Evolutionary conservation across 2,888 invertebrate genomes (phyloP).

Genomic region (Disparrhopalites patrizii): DNA sequence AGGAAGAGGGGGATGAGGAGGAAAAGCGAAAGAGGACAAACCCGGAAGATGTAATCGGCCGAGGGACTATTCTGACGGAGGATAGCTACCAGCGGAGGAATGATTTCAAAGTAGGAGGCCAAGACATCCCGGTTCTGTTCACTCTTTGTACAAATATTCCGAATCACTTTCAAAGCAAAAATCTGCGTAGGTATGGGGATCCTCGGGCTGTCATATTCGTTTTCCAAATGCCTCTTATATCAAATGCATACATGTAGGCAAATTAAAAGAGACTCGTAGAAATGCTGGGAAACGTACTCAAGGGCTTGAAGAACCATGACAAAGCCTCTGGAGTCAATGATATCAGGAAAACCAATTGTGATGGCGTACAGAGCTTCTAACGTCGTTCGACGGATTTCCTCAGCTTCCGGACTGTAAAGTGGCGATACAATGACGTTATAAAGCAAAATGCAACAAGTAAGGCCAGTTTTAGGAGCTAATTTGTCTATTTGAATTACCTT

Average conservation of each 20-base stretch:
- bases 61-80: constrained; percentile 27
- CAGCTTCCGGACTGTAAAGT: constrained; percentile 32
- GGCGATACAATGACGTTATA: background rate
- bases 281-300: constrained; percentile 42
- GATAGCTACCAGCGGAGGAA: constrained; percentile 30
- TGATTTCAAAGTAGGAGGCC: constrained; percentile 22
- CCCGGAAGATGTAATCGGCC: constrained; percentile 37
- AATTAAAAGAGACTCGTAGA: background rate
- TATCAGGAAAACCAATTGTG: constrained; percentile 37
- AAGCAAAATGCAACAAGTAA: background rate
- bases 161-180: constrained; percentile 32
- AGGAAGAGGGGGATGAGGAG: too few species aligned
- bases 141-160: constrained; percentile 41
- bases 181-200: constrained; percentile 21
- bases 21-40: too few species aligned
- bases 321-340: constrained; percentile 39
- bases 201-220: background rate
- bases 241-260: background rate
- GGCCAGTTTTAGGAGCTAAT: background rate
- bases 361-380: constrained; percentile 32
- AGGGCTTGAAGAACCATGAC: constrained; percentile 38
- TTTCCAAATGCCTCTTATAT: background rate
- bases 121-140: constrained; percentile 43
- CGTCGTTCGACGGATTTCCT: constrained; percentile 32
- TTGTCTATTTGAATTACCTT: background rate